These are phyloP conservation scores for Scolopax rusticola DNA, from an alignment of 2,797 vertebrate species.

Conservation along the genomic window DNA sequence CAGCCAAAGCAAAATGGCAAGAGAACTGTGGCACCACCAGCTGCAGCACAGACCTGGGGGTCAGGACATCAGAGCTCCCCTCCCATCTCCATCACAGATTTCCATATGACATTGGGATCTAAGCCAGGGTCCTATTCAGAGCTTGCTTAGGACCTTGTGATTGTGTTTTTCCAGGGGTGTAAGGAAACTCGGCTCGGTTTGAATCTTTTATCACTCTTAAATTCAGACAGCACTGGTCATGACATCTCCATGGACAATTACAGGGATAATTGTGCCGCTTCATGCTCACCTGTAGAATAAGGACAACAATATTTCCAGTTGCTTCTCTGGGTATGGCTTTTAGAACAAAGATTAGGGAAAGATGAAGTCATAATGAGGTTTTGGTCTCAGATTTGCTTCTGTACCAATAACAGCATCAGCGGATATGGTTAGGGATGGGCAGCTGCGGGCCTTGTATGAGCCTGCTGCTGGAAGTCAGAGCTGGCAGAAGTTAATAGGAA, in stretches of 20 bases:
- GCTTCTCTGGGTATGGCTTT: background rate
- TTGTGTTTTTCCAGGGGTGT: background rate
- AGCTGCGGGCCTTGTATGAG: background rate
- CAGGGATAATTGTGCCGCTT: background rate
- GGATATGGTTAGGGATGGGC: background rate
- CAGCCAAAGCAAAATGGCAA: background rate
- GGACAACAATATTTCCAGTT: background rate
- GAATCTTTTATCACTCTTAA: background rate
- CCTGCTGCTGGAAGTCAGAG: background rate
- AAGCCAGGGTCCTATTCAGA: background rate
- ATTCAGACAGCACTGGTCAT: background rate
- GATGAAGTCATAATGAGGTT: background rate
- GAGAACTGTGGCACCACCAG: background rate
- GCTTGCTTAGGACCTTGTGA: background rate
- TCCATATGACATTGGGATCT: background rate
- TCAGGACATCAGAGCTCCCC: background rate
- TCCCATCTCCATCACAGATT: fast-evolving
- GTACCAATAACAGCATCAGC: background rate
- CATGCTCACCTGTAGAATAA: fast-evolving
- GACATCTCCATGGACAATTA: background rate
- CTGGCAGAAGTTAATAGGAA: background rate
- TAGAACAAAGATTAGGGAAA: background rate
- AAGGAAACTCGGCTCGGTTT: background rate
- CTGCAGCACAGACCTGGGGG: background rate
- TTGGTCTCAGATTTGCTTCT: background rate